phyloP scores from a whole-genome alignment of 1,140 invertebrate genomes.

The Cyrtorhinus lividipennis region DNA sequence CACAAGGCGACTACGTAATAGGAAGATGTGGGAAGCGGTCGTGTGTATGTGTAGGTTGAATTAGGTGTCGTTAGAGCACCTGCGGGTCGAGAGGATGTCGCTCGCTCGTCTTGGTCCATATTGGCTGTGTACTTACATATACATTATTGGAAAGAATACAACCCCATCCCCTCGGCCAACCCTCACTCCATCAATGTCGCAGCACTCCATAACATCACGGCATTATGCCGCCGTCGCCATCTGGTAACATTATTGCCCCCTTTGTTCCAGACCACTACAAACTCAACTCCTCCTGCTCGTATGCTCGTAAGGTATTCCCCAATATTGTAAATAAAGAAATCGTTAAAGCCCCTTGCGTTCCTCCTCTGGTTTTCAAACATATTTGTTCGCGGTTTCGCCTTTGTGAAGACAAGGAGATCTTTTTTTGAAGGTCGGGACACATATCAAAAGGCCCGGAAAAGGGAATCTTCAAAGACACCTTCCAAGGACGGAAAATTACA shows the following conservation, averaged over 20 bases:
- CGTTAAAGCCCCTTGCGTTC: not conserved
- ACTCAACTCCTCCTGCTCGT: too few species aligned
- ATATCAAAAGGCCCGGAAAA: too few species aligned
- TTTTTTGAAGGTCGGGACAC: too few species aligned
- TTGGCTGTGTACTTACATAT: conserved; percentile 20
- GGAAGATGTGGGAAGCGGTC: too few species aligned
- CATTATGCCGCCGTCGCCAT: conserved; percentile 1
- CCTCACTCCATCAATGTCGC: not conserved
- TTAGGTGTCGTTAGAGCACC: not conserved
- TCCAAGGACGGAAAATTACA: too few species aligned
- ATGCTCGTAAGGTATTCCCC: not conserved
- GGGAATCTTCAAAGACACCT: too few species aligned
- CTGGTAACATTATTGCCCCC: conserved; percentile 7
- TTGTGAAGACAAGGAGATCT: too few species aligned
- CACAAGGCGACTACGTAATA: too few species aligned
- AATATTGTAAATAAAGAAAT: conserved; percentile 10
- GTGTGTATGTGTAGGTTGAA: not conserved
- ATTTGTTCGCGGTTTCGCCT: too few species aligned
- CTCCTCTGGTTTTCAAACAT: too few species aligned
- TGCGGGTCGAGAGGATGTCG: too few species aligned
- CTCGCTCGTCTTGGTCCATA: not conserved
- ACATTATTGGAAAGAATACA: conserved; percentile 21
- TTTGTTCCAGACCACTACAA: not conserved
- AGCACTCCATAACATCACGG: not conserved
- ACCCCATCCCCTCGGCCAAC: not conserved